Base-by-base conservation (phyloP, 1,140 invertebrate genomes). In the Lepidurus apus region DNA sequence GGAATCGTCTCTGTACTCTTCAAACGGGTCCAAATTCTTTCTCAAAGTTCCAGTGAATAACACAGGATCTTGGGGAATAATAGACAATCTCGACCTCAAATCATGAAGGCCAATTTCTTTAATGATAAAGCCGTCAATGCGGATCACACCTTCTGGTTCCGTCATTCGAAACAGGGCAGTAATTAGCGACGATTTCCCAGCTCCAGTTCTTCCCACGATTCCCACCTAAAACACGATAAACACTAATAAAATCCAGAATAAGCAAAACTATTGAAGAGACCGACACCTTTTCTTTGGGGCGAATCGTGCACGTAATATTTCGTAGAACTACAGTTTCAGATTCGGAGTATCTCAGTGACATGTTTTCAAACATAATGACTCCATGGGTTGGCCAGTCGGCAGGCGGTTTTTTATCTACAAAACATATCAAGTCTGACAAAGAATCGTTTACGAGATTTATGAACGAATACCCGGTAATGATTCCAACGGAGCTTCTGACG, bases 51-150 rank as follows among this genome's bases (percentile, higher is more conserved):
- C 94, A 3, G 93, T 93, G 83, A 96, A 97, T 1, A 96, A 84
- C 13, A 96, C 91, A 0, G 95, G 94, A 81, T 93, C 93, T 85
- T 96, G 95, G 1, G 95, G 95, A 80, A 95, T 93, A 43, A 94
- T 93, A 24, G 93, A 92, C 44, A 95, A 89, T 80, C 90, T 89
- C 13, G 88, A 88, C 8, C 94, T 86, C 1, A 95, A 84, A 81
- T 91, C 89, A 80, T 92, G 88, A 7, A 95, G 85, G 0, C 91
- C 90, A 47, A 94, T 84, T 45, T 86, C 84, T 4, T 85, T 85
- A 0, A 90, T 91, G 79, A 93, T 88, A 0, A 90, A 84, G 9
- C 84, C 89, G 83, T 95, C 94, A 74, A 96, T 91, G 0, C 82
- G 80, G 42, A 94, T 89, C 1, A 84, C 78, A 11, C 90, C 91